Percentiles rank a stretch among this genome's conserved stretches.
These are phyloP conservation scores for Atta colombica DNA, from an alignment of 1,140 invertebrate genomes.

Conservation along the genomic window DNA sequence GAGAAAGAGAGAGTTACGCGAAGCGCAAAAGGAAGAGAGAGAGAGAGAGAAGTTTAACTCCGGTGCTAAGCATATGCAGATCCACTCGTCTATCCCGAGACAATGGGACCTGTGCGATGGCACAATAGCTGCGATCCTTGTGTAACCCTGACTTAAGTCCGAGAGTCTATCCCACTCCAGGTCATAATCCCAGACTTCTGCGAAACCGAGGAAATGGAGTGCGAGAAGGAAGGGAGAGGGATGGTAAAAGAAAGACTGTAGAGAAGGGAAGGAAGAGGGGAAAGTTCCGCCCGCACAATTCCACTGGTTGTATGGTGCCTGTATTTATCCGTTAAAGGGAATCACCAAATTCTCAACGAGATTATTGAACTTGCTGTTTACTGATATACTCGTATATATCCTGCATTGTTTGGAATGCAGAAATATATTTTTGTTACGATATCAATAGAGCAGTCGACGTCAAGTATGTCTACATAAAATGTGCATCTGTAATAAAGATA, in stretches of 20 bases:
- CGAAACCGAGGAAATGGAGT: conserved; percentile 76
- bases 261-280: not conserved
- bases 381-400: not conserved
- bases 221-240: conserved; percentile 53
- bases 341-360: conserved; percentile 21
- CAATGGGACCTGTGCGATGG: conserved; percentile 83
- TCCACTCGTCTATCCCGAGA: conserved; percentile 87
- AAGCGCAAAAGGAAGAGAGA: conserved; percentile 33
- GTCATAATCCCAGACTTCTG: conserved; percentile 84
- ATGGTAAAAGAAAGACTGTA: conserved; percentile 31
- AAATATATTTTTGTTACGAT: not conserved
- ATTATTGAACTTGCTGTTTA: conserved; percentile 7
- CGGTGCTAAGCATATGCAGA: conserved; percentile 86
- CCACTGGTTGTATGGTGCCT: not conserved
- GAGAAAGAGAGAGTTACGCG: not conserved
- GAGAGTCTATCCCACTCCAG: conserved; percentile 85
- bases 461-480: not conserved
- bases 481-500: not conserved
- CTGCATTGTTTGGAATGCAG: not conserved
- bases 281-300: conserved; percentile 30
- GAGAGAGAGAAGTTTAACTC: conserved; percentile 82
- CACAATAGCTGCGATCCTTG: conserved; percentile 87
- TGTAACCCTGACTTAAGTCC: conserved; percentile 87
- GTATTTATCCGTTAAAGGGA: conserved; percentile 27
- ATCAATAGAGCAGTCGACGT: not conserved